Evolutionary conservation across 2,797 vertebrate species (phyloP).

Genomic region (Catostomus latipinnis): DNA sequence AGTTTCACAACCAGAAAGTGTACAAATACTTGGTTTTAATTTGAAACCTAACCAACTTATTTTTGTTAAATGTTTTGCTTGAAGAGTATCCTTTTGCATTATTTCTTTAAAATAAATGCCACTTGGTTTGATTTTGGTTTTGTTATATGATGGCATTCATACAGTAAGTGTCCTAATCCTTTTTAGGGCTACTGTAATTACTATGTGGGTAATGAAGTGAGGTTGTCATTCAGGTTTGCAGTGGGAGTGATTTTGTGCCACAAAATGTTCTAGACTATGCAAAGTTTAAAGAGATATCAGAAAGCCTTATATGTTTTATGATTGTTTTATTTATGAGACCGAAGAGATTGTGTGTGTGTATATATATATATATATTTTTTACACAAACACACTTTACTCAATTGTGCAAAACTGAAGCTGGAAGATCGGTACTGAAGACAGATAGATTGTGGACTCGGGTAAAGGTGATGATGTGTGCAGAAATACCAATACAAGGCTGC

Average conservation of each 20-base stretch:
- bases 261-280: constrained; percentile 49
- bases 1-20: too few relatives aligned
- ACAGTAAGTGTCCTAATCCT: too few relatives aligned
- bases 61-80: too few relatives aligned
- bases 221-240: neutral
- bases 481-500: constrained; percentile 4
- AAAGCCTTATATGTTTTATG: neutral
- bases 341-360: neutral
- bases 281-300: constrained; percentile 31
- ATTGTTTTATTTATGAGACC: neutral
- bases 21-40: too few relatives aligned
- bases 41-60: too few relatives aligned
- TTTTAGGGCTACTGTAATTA: neutral
- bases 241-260: constrained; percentile 13
- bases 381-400: neutral
- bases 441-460: neutral
- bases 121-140: too few relatives aligned
- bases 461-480: neutral
- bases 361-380: neutral
- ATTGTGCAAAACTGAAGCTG: too few relatives aligned
- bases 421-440: neutral
- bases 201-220: neutral
- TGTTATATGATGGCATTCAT: too few relatives aligned
- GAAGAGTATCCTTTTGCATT: too few relatives aligned
- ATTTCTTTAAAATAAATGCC: too few relatives aligned